Base-by-base conservation (phyloP, 1,140 invertebrate genomes). In the Latrodectus geometricus region DNA sequence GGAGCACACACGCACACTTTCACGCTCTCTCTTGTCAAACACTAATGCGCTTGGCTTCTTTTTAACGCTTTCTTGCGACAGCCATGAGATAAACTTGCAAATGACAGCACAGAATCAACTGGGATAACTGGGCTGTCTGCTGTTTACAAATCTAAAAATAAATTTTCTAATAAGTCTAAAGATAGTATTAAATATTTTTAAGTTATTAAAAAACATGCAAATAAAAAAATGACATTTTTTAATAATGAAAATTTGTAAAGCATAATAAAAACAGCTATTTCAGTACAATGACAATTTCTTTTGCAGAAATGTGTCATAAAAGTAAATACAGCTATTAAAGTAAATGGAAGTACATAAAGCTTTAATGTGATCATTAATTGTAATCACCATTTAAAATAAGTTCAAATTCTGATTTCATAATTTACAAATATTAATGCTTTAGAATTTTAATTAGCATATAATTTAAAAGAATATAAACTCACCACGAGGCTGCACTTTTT, bases 401-500 rank as follows among this genome's bases (percentile, higher is more conserved):
- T 5, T 35, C 35, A 35, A 3, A 35, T 35, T 35, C 35, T 5
- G 5, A 35, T 35, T 35, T 35, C 35, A 35, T 35, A 35, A 35
- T 35, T 35, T 35, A 3, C 35, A 35, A 35, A 35, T 5, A 3
- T 35, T 1, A 35, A 3, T 35, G 5, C 35, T 35, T 35, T 3
- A 3, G 35, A 21, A 20, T 21, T 70, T 8, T 69, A 23, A n/a
- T 69, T 23, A 69, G 21, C 9, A n/a, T 23, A 9, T 70, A 61
- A 17, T 61, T 14, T 21, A 56, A 14, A 54, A 9, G 20, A 82
- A 72, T n/a, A 49, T 70, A 12, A 20, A 79, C 87, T 88, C 73
- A 88, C 87, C 81, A 88, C 54, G 88, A 89, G 11, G 84, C 79
- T 70, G 90, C 88, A 89, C 90, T 93, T 91, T 96, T 97, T 89